phyloP scores from a whole-genome alignment of 2,797 vertebrate species.

The Phrynocephalus guinanensis region DNA sequence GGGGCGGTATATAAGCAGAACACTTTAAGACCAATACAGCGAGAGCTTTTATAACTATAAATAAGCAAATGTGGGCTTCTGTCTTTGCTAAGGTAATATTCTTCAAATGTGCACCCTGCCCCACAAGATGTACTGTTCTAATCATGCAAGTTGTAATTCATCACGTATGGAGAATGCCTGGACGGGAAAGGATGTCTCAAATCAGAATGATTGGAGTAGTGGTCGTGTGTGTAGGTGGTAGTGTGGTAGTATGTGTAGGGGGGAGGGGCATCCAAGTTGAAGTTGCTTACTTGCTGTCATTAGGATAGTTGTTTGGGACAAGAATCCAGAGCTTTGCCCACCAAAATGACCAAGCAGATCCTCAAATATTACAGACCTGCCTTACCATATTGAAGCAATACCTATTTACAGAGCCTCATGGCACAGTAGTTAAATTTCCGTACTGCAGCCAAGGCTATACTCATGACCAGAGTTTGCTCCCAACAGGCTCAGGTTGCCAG shows the following conservation, averaged over 20 bases:
- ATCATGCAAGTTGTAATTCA: background rate
- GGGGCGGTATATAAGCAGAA: no score
- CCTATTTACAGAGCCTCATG: no score
- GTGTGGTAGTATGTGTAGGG: no score
- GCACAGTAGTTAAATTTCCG: no score
- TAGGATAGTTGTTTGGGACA: no score
- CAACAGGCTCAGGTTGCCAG: no score
- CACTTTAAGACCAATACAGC: background rate
- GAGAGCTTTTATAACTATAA: background rate
- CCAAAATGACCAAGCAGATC: background rate
- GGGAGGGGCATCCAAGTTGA: no score
- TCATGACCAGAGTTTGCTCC: no score
- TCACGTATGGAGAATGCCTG: background rate
- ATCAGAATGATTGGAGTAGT: background rate
- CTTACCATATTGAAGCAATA: background rate
- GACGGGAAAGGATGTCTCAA: background rate
- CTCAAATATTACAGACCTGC: background rate
- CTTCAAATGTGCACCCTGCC: background rate
- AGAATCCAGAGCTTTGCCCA: background rate
- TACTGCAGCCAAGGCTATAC: no score
- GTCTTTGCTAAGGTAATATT: background rate
- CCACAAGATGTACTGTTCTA: background rate
- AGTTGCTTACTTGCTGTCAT: background rate
- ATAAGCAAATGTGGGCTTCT: background rate
- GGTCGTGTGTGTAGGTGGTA: no score